These are phyloP conservation scores for Amiota communis DNA, from an alignment of 2,888 invertebrate species.

Conservation along the genomic window DNA sequence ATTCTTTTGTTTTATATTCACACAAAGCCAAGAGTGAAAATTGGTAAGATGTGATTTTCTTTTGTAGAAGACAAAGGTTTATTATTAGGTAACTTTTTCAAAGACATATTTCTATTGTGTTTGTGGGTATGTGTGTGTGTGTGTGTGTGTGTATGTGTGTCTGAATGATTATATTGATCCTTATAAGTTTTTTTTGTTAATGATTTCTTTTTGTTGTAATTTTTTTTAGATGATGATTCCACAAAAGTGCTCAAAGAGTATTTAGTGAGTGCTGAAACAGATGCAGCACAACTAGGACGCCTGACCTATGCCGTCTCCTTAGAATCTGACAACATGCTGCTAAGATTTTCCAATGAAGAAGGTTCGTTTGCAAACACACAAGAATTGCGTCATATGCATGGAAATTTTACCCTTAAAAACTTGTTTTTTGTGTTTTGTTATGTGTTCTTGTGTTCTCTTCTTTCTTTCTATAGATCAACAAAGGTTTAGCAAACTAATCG, in stretches of 20 bases:
- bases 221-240: constrained; percentile 60
- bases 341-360: constrained; percentile 68
- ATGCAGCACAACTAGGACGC: constrained; percentile 69
- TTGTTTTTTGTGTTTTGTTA: neutral
- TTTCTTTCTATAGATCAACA: constrained; percentile 62
- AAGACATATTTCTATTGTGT: too few species aligned
- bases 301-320: constrained; percentile 69
- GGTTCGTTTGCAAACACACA: constrained; percentile 45
- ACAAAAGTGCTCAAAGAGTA: constrained; percentile 67
- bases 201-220: too few species aligned
- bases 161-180: too few species aligned
- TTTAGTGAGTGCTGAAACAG: constrained; percentile 69
- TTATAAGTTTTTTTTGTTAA: too few species aligned
- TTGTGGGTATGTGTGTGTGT: too few species aligned
- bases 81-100: too few species aligned
- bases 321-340: constrained; percentile 70
- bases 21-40: too few species aligned
- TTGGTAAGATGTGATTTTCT: too few species aligned
- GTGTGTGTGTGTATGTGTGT: neutral
- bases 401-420: neutral
- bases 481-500: constrained; percentile 71
- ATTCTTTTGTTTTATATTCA: neutral
- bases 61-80: too few species aligned
- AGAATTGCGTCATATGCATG: too few species aligned
- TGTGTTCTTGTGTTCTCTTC: too few species aligned